phyloP scores from a whole-genome alignment of 1,140 invertebrate genomes.

The Drosophila takahashii region DNA sequence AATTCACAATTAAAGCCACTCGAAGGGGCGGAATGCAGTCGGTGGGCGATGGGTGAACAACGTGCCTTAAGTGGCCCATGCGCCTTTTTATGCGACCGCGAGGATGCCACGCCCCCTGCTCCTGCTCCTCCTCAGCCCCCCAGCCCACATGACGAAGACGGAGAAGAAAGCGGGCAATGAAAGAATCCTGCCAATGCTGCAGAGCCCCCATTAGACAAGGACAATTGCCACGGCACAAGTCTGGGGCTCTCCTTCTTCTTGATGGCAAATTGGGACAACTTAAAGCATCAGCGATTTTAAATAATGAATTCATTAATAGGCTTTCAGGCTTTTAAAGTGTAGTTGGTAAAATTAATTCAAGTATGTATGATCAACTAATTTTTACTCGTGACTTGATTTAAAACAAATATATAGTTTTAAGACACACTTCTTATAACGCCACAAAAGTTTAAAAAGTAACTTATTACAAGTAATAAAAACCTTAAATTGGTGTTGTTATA shows the following conservation, averaged over 20 bases:
- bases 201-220: constrained; percentile 69
- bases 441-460: no score
- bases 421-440: no score
- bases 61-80: constrained; percentile 69
- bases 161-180: constrained; percentile 37
- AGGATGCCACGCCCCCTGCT: constrained; percentile 28
- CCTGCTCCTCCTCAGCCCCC: constrained; percentile 35
- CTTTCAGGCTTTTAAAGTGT: not conserved
- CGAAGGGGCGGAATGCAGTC: constrained; percentile 34
- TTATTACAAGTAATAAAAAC: no score
- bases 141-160: constrained; percentile 42
- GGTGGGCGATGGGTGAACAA: not conserved
- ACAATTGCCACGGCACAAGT: constrained; percentile 59
- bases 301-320: not conserved
- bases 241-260: constrained; percentile 9
- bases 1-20: constrained; percentile 84
- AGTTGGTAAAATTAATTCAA: not conserved
- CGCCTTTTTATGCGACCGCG: constrained; percentile 64
- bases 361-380: no score
- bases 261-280: constrained; percentile 54
- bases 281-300: constrained; percentile 27
- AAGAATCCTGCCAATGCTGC: constrained; percentile 44
- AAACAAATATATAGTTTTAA: no score
- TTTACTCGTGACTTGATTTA: no score
- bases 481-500: no score